Conservation (phyloP, 2,888 invertebrate species). For the Oscheius myriophilus region DNA sequence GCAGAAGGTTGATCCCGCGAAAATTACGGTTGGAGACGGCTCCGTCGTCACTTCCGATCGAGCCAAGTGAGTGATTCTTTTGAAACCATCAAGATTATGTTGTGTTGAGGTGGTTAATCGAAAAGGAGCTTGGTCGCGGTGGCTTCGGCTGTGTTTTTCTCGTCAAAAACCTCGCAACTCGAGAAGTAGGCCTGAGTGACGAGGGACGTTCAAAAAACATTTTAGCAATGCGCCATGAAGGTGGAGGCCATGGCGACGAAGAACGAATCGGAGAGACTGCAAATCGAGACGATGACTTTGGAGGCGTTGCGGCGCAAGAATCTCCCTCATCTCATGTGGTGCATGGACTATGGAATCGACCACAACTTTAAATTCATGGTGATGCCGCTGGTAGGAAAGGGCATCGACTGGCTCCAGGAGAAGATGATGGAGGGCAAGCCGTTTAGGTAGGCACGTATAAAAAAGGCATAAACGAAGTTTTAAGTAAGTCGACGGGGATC, state of each 20-base stretch:
- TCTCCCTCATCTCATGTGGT: background rate
- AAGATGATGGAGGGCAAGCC: background rate
- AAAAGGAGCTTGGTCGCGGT: constrained; percentile 4
- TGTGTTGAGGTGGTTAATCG: too few species aligned
- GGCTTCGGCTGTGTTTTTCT: background rate
- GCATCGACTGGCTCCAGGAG: background rate
- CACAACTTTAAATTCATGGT: constrained; percentile 3
- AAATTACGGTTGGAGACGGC: too few species aligned
- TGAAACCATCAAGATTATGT: too few species aligned
- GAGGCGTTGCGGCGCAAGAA: background rate
- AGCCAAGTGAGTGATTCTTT: too few species aligned
- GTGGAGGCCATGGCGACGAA: background rate
- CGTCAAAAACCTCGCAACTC: background rate
- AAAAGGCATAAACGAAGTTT: too few species aligned
- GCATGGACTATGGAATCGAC: background rate
- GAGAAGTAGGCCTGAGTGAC: background rate
- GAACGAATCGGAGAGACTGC: background rate
- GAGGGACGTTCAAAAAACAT: background rate
- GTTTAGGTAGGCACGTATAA: background rate
- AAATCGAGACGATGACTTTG: background rate
- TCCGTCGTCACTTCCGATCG: too few species aligned
- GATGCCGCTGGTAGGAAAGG: background rate
- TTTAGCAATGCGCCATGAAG: too few species aligned
- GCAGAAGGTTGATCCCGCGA: too few species aligned
- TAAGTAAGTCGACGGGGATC: background rate